These are phyloP conservation scores for Nomada goodeniana DNA, from an alignment of 2,888 invertebrate species.

Conservation along the genomic window DNA sequence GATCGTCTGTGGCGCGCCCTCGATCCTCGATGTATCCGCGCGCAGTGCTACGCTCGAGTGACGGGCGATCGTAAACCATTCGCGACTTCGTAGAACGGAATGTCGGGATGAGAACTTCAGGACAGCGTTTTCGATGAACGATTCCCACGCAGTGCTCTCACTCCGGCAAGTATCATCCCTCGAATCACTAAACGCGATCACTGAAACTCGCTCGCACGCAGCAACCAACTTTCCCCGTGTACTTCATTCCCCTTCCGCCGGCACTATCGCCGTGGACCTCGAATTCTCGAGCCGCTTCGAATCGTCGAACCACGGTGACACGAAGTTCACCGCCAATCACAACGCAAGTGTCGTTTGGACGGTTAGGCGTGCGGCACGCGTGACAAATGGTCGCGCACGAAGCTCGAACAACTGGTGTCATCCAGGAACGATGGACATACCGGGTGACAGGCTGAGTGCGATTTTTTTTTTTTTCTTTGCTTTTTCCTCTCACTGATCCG, in stretches of 20 bases:
- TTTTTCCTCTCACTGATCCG: background rate
- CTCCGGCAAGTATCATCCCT: constrained; percentile 17
- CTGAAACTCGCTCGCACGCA: background rate
- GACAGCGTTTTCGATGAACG: background rate
- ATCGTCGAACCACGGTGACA: background rate
- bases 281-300: background rate
- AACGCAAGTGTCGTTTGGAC: background rate
- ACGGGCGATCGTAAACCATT: background rate
- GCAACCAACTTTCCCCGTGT: background rate
- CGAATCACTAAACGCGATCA: background rate
- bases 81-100: too few relatives aligned
- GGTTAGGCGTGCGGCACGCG: background rate
- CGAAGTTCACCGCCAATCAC: background rate
- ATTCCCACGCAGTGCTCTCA: background rate
- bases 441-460: background rate
- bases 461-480: background rate
- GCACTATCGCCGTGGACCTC: background rate
- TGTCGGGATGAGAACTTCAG: too few relatives aligned
- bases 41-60: background rate
- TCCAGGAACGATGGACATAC: background rate
- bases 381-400: background rate
- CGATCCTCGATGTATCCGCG: constrained; percentile 22
- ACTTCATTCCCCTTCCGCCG: background rate
- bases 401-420: background rate
- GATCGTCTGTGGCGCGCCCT: background rate